Percentiles rank a stretch among this genome's conserved stretches.
These are phyloP conservation scores for Agapostemon virescens DNA, from an alignment of 2,888 invertebrate genomes.

Conservation along the genomic window DNA sequence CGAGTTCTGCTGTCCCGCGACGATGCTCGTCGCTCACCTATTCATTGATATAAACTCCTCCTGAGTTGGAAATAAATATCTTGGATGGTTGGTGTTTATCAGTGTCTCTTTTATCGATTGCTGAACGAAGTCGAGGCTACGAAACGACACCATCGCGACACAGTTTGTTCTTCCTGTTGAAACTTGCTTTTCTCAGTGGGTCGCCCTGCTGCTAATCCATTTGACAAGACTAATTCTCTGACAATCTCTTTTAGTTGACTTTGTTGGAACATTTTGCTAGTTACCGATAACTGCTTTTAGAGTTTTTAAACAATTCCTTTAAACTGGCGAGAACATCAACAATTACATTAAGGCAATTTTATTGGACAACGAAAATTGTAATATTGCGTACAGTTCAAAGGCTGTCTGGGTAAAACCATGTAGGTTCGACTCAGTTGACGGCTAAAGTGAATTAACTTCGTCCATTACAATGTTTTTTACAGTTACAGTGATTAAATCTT, in stretches of 20 bases:
- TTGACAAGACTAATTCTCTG: neutral
- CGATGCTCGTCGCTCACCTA: constrained; percentile 31
- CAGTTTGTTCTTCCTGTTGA: neutral
- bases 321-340: neutral
- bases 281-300: neutral
- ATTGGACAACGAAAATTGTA: neutral
- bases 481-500: too few species aligned
- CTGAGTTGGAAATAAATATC: constrained; percentile 58
- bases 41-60: constrained; percentile 59
- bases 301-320: neutral
- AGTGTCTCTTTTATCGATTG: constrained; percentile 18
- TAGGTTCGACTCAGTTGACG: neutral
- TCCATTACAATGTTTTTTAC: too few species aligned
- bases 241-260: neutral
- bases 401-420: neutral
- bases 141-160: neutral
- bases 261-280: neutral
- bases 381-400: neutral
- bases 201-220: neutral
- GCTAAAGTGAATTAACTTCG: neutral
- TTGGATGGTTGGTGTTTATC: constrained; percentile 34
- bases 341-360: neutral
- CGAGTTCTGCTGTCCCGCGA: constrained; percentile 7
- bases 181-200: neutral
- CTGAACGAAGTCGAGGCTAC: neutral